Conservation (phyloP, 2,797 vertebrate species). For the Anguilla anguilla region DNA sequence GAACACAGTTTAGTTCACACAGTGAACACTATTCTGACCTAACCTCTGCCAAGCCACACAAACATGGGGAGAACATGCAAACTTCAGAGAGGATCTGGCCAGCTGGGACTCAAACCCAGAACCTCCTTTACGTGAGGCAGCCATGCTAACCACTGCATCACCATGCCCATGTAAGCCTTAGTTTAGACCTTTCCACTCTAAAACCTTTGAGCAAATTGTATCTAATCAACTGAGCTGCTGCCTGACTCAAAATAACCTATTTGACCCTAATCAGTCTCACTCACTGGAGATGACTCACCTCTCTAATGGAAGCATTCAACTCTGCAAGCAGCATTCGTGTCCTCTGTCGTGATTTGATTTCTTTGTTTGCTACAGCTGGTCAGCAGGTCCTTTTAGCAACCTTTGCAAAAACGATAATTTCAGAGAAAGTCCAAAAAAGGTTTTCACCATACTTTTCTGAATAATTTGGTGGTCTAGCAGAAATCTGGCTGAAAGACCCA, state of each 20-base stretch:
- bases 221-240: neutral
- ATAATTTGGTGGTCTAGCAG: neutral
- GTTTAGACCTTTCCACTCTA: neutral
- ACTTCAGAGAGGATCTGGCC: no score
- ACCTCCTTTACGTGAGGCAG: no score
- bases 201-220: neutral
- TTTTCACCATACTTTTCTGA: neutral
- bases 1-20: no score
- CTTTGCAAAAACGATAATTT: neutral
- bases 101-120: no score
- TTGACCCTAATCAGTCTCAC: no score
- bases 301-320: neutral
- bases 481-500: neutral
- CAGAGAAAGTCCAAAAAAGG: neutral
- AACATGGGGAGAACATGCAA: no score
- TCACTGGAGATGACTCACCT: no score
- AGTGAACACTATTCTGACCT: no score
- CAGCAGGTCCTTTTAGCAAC: neutral
- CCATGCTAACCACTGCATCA: no score
- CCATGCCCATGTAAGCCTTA: no score
- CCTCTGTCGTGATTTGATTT: neutral
- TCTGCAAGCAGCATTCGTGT: neutral
- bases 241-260: no score
- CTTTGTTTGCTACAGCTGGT: neutral
- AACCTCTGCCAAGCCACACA: no score